Evolutionary conservation across 2,888 invertebrate genomes (phyloP), one percentile per base, ranked within the genome.

Genomic region (Apoda limacodes): DNA sequence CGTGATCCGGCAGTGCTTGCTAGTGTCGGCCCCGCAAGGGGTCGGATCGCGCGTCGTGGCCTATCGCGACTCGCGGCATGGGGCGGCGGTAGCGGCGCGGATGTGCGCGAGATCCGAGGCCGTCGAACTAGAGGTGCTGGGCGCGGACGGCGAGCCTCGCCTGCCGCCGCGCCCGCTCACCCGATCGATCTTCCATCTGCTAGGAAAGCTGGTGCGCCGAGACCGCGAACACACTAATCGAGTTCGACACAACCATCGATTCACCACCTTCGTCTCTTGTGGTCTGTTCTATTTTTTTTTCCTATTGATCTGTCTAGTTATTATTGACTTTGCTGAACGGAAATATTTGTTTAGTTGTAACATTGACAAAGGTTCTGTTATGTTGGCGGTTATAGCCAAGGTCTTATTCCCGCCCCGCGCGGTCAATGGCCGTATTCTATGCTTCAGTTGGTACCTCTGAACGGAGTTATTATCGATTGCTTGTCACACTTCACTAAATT

Each of bases 31-130:
- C 48, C 60, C 45, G 58, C 55, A 53, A 50, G 42, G 52, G 52
- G 53, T 41, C 46, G 51, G 43, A 49, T 53, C 54, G 53, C 49
- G 57, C 55, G 57, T 46, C 49, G 42, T 45, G 49, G 45, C 27
- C 86, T 88, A 48, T 83, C 84, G 25, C 80, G 84, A 40, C 85
- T 84, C 51, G 85, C 86, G 47, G 84, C 85, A 63, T 88, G 89
- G 70, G 86, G 88, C 86, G 87, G 86, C 58, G 85, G 85, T 55
- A 84, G 82, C 55, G 87, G 87, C 75, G 85, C 86, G 55, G 85
- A 89, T 89, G 88, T 88, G 89, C 88, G 86, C 88, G 57, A 89
- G 88, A 52, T 88, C 88, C 14, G 89, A 89, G 60, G 88, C 87
- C 82, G 76, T 88, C 83, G 82, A 90, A 88, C 82, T 86, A 88